Conservation (phyloP, 2,888 invertebrate species). For the Leuctra nigra region DNA sequence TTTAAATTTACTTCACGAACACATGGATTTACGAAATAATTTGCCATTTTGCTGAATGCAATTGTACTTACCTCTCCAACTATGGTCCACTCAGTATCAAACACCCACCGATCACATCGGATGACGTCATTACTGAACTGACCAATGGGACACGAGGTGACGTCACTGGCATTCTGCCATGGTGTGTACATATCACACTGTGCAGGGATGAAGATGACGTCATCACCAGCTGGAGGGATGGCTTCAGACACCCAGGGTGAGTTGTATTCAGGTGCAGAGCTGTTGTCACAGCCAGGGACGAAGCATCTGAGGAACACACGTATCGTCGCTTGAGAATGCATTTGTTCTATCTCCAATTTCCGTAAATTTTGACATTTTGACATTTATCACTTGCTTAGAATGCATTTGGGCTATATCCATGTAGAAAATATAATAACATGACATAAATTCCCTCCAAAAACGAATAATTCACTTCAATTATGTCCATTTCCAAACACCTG, state of each 20-base stretch:
- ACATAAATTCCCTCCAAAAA: too few species aligned
- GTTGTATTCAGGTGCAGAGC: conserved; percentile 36
- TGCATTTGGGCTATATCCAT: too few species aligned
- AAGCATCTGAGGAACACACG: conserved; percentile 41
- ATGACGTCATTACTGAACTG: conserved; percentile 38
- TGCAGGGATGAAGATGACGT: conserved; percentile 35
- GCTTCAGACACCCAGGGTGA: conserved; percentile 45
- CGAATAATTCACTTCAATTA: too few species aligned
- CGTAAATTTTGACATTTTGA: too few species aligned
- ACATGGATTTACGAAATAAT: not conserved
- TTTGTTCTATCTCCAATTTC: too few species aligned
- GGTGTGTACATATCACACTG: conserved; percentile 37
- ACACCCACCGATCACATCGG: conserved; percentile 48
- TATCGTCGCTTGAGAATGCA: too few species aligned
- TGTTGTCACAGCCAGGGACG: conserved; percentile 49
- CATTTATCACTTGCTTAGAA: too few species aligned
- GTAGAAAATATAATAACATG: too few species aligned
- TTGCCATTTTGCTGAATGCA: too few species aligned
- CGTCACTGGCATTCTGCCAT: conserved; percentile 30
- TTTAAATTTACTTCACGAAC: not conserved
- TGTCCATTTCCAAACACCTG: too few species aligned
- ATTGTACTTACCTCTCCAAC: conserved; percentile 50
- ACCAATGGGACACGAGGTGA: conserved; percentile 36
- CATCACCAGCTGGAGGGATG: conserved; percentile 39
- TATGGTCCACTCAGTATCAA: conserved; percentile 47